Percentiles rank a stretch among this genome's conserved stretches.
These are phyloP conservation scores for Patiria miniata DNA, from an alignment of 35 echinoderm and acorn worm species.

Conservation along the genomic window DNA sequence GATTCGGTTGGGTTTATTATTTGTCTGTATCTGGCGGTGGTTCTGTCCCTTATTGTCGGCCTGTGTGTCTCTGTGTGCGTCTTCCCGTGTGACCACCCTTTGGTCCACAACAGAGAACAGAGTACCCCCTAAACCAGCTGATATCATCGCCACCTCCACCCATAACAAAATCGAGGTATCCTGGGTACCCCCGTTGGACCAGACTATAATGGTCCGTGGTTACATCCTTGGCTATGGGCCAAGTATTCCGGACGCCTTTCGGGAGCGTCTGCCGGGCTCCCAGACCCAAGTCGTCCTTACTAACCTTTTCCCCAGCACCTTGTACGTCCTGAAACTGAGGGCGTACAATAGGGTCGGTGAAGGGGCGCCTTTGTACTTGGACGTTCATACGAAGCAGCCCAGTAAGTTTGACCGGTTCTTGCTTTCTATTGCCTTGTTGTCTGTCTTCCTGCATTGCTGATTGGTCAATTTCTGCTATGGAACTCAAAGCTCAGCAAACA, in stretches of 20 bases:
- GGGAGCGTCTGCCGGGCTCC: slow-evolving; percentile 7
- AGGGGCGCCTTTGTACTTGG: slow-evolving; percentile 56
- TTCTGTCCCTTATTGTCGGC: slow-evolving; percentile 8
- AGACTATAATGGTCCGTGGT: slow-evolving; percentile 58
- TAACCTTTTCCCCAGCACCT: slow-evolving; percentile 49
- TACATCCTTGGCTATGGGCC: slow-evolving; percentile 78
- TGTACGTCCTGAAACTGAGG: slow-evolving; percentile 80
- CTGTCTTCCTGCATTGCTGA: not conserved
- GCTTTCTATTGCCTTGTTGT: not conserved
- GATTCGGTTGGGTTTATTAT: not conserved
- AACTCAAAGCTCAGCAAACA: too few relatives aligned
- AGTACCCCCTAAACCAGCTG: slow-evolving; percentile 40
- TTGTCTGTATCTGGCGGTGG: not conserved
- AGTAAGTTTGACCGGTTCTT: slow-evolving; percentile 1
- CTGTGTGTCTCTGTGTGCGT: not conserved
- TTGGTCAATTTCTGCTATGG: not conserved
- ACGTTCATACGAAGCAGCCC: slow-evolving; percentile 42
- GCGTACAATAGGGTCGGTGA: slow-evolving; percentile 78
- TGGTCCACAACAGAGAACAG: slow-evolving; percentile 29
- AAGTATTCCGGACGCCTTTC: slow-evolving; percentile 44
- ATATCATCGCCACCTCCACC: slow-evolving; percentile 23
- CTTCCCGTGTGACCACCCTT: too few relatives aligned
- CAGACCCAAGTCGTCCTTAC: slow-evolving; percentile 35
- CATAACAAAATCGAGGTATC: slow-evolving; percentile 58
- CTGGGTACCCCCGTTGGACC: slow-evolving; percentile 59